phyloP scores from a whole-genome alignment of 1,140 invertebrate species.

The Harlomillsia oculata region DNA sequence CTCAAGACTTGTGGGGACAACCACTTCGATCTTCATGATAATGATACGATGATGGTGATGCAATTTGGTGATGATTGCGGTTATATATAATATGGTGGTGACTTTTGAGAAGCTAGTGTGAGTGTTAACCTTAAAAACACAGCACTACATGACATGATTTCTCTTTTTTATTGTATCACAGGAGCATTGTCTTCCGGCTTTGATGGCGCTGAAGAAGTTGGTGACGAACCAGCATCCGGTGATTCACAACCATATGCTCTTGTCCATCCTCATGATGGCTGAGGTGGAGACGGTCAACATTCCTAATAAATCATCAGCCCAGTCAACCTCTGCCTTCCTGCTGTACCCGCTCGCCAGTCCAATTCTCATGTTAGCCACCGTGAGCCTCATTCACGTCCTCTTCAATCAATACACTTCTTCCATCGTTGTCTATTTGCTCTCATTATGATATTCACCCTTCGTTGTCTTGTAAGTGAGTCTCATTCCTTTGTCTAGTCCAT shows the following conservation, averaged over 20 bases:
- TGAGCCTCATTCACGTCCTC: constrained; percentile 1
- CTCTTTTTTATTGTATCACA: constrained; percentile 47
- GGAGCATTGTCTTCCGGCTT: constrained; percentile 69
- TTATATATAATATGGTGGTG: too few relatives aligned
- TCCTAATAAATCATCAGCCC: constrained; percentile 39
- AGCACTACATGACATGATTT: too few relatives aligned
- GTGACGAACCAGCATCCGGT: constrained; percentile 74
- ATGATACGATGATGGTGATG: too few relatives aligned
- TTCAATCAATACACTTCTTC: too few relatives aligned
- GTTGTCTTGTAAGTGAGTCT: not conserved
- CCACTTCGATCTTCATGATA: too few relatives aligned
- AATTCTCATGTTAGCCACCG: constrained; percentile 7
- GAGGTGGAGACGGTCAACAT: constrained; percentile 59
- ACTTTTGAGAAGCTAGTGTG: too few relatives aligned
- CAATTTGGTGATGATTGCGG: too few relatives aligned
- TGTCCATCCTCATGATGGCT: constrained; percentile 85
- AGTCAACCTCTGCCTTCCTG: constrained; percentile 18
- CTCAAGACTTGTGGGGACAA: too few relatives aligned
- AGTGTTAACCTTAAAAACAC: too few relatives aligned
- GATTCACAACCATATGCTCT: constrained; percentile 68
- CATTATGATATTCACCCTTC: constrained; percentile 20
- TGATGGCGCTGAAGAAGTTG: constrained; percentile 66
- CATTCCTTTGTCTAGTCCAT: constrained; percentile 6
- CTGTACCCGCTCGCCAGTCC: constrained; percentile 6
- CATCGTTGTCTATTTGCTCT: constrained; percentile 1